Percentiles rank a stretch among this genome's conserved stretches.
phyloP scores from a whole-genome alignment of 2,797 vertebrate species.

The Pangasius larnaudii region DNA sequence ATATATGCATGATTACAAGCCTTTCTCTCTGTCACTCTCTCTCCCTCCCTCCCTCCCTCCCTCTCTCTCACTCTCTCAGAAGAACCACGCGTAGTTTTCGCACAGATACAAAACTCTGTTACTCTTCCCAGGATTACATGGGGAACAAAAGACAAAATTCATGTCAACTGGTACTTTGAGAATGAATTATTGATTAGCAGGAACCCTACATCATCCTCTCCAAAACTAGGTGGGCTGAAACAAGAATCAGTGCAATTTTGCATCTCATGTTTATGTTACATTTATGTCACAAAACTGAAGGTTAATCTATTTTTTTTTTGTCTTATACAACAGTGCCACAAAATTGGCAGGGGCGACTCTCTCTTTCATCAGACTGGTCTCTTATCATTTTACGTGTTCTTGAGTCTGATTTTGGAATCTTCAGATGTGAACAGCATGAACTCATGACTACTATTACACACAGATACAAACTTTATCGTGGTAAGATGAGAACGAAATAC shows the following conservation, averaged over 20 bases:
- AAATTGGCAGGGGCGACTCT: background rate
- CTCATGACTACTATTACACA: rapidly evolving
- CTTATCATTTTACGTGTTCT: slow-evolving; percentile 58
- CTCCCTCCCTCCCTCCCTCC: background rate
- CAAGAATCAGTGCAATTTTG: background rate
- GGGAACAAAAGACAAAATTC: rapidly evolving
- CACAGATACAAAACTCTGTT: slow-evolving; percentile 37
- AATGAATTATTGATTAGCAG: rapidly evolving
- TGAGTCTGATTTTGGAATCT: slow-evolving; percentile 53
- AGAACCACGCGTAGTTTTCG: slow-evolving; percentile 43
- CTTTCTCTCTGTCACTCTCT: background rate
- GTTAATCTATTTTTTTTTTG: background rate
- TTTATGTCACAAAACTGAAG: background rate
- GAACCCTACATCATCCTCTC: rapidly evolving
- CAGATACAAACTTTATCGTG: slow-evolving; percentile 24
- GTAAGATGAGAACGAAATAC: slow-evolving; percentile 59
- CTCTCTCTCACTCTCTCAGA: slow-evolving; percentile 47
- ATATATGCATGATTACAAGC: background rate
- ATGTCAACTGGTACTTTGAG: slow-evolving; percentile 56
- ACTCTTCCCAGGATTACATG: rapidly evolving
- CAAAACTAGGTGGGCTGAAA: slow-evolving; percentile 6
- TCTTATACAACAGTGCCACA: background rate
- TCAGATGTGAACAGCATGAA: slow-evolving; percentile 9
- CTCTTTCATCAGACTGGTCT: rapidly evolving
- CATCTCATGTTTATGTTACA: background rate